Evolutionary conservation across 2,113 vertebrate genomes (phyloP).

Genomic region (Budorcas taxicolor): DNA sequence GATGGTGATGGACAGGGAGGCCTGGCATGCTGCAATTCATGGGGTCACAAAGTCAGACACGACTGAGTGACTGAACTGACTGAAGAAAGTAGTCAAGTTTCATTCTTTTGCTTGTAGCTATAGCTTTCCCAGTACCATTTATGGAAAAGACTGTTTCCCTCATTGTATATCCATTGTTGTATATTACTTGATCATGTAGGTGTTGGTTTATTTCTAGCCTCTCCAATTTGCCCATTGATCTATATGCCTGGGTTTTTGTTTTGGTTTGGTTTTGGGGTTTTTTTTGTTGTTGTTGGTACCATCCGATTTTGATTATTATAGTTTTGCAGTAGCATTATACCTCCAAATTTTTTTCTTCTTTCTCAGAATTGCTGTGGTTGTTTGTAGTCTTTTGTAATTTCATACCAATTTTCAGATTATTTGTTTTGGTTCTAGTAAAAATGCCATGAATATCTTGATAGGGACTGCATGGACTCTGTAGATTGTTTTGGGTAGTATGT

Average conservation of each 20-base stretch:
- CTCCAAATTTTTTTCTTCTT: background rate
- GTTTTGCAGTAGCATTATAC: background rate
- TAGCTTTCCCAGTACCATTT: background rate
- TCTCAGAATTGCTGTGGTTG: background rate
- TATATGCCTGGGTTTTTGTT: background rate
- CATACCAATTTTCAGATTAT: background rate
- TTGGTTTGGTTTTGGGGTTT: background rate
- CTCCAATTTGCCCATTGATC: background rate
- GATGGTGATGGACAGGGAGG: too few species aligned
- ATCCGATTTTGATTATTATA: background rate
- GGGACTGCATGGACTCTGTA: background rate
- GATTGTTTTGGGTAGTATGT: background rate
- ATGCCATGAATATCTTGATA: background rate
- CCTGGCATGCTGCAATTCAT: too few species aligned
- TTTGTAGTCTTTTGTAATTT: background rate
- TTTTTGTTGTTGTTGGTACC: background rate
- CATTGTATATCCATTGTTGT: background rate
- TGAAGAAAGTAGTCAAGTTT: background rate
- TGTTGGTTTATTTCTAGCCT: background rate
- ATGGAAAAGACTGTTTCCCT: background rate
- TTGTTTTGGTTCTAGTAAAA: background rate
- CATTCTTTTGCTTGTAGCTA: background rate
- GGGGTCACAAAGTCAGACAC: too few species aligned
- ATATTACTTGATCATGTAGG: background rate
- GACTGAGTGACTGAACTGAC: too few species aligned